phyloP scores from a whole-genome alignment of 2,113 vertebrate species.

The Psilopogon haemacephalus region DNA sequence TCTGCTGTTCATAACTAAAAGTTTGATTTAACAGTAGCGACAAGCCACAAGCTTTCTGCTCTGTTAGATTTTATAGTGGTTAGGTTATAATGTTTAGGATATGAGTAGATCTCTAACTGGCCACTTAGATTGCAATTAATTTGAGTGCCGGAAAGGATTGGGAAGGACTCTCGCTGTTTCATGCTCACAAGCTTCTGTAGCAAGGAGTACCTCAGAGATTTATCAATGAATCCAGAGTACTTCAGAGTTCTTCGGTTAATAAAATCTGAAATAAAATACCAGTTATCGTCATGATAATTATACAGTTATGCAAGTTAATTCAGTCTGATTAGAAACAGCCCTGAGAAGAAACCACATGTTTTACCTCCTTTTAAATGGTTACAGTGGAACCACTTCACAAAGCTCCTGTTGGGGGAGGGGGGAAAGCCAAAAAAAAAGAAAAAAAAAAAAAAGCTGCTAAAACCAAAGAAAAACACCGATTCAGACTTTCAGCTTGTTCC shows the following conservation, averaged over 20 bases:
- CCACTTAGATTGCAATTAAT: not conserved
- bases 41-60: not conserved
- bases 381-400: conserved; percentile 59
- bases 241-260: conserved; percentile 42
- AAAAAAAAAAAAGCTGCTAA: not conserved
- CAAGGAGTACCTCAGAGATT: not conserved
- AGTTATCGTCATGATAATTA: conserved; percentile 55
- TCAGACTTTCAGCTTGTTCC: conserved; percentile 22
- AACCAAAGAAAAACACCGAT: conserved; percentile 64
- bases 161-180: not conserved
- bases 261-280: conserved; percentile 69
- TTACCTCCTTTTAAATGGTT: conserved; percentile 70
- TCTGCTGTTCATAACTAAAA: not conserved
- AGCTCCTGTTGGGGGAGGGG: not conserved
- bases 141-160: not conserved
- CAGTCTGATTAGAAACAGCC: conserved; percentile 71
- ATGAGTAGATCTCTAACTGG: not conserved
- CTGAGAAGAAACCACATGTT: conserved; percentile 69
- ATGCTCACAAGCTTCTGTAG: not conserved
- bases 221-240: conserved; percentile 45
- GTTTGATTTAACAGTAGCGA: not conserved
- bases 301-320: conserved; percentile 64
- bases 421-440: not conserved
- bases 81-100: not conserved
- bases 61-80: not conserved